Evolutionary conservation across 2,888 invertebrate species (phyloP), one percentile per base, ranked within the genome.

Genomic region (Empis livida): DNA sequence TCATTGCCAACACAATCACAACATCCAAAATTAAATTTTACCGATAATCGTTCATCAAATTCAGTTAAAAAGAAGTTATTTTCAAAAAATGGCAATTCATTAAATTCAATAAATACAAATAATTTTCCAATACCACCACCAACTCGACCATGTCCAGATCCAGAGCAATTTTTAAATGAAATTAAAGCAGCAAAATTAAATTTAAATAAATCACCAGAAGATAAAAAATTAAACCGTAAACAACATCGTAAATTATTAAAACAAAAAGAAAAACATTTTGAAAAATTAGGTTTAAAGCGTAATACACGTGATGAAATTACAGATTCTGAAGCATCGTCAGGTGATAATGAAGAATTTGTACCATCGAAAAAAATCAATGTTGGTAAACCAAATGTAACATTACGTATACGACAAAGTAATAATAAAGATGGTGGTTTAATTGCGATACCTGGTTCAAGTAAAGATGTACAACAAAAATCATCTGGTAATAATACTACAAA

Each of bases 191-290:
- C 60, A 27, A 67, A 68, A 48, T 59, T 63, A 51, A 62, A 63
- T 52, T 57, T 60, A 2, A 61, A 64, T 53, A 62, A 63, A 8
- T 67, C 64, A n/a, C 63, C 67, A 1, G 68, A 69, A 48, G 66
- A 67, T 27, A 64, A 67, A 15, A 71, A 69, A 45, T 53, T 70
- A 1, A 70, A 66, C 49, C 67, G 68, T 45, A 67, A 65, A 48
- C 70, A 71, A 44, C 62, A 61, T 15, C 62, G 65, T 16, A 71
- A 71, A 49, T 61, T 73, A 50, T 70, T 71, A 52, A 73, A 73
- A 45, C 73, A 75, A 45, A 75, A 76, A 66, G 77, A 77, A 52
- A 74, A 74, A 52, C 77, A 78, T 56, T 62, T 79, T 13, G 73
- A 76, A 59, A 73, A 73, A 49, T 60, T 79, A 39, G 78, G 78